Conservation (phyloP, 2,113 vertebrate species). For the Noctilio leporinus region DNA sequence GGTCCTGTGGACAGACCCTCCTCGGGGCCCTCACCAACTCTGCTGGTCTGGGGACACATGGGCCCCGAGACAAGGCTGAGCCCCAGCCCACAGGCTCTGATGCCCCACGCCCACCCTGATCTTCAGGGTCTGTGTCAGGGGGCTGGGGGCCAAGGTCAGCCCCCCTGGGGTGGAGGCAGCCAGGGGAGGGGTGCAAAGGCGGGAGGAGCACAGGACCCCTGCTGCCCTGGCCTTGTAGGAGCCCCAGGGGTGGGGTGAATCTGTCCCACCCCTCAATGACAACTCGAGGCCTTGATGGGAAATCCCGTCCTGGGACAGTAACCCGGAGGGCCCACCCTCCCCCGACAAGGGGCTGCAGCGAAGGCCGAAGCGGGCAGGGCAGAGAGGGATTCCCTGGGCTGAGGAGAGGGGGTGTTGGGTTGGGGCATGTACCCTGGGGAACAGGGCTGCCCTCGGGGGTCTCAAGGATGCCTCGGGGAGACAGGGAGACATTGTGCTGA, state of each 20-base stretch:
- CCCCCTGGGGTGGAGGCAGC: background rate
- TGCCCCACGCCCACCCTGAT: rapidly evolving
- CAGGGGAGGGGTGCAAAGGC: rapidly evolving
- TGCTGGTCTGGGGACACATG: rapidly evolving
- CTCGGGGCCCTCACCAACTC: background rate
- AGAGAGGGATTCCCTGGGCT: background rate
- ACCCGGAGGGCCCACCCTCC: background rate
- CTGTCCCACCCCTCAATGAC: background rate
- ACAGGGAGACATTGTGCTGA: rapidly evolving
- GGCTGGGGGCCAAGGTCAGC: background rate
- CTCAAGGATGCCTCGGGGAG: background rate
- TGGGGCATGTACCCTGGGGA: background rate
- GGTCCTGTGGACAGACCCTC: background rate
- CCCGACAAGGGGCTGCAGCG: background rate
- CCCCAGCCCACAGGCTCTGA: too few species aligned
- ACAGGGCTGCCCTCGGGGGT: background rate
- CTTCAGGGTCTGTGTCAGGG: rapidly evolving
- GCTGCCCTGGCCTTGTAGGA: background rate
- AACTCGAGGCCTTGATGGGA: background rate
- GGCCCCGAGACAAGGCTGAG: background rate
- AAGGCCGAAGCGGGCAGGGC: background rate
- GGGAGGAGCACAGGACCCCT: background rate
- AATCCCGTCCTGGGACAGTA: background rate
- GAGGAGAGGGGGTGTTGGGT: background rate
- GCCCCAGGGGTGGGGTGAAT: background rate